phyloP scores from a whole-genome alignment of 2,797 vertebrate genomes.

The Bradypodion ventrale region DNA sequence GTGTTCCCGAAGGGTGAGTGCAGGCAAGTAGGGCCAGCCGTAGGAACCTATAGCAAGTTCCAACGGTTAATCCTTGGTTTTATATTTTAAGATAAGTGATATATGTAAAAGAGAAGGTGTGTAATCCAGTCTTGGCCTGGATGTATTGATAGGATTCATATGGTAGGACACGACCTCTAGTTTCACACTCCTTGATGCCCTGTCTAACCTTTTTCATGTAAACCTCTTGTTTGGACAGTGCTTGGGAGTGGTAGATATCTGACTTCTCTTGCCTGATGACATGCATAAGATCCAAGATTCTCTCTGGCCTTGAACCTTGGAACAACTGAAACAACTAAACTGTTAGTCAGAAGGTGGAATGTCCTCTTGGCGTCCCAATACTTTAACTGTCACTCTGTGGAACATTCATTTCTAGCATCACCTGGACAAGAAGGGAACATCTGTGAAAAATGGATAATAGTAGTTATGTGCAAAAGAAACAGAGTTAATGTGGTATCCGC shows the following conservation, averaged over 20 bases:
- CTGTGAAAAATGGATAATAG: not conserved
- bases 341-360: not conserved
- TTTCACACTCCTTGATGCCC: not conserved
- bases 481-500: too few relatives aligned
- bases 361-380: not conserved
- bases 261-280: not conserved
- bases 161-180: not conserved
- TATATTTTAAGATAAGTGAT: too few relatives aligned
- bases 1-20: too few relatives aligned
- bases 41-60: too few relatives aligned
- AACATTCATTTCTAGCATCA: not conserved
- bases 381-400: not conserved
- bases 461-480: not conserved
- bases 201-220: not conserved
- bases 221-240: not conserved
- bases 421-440: not conserved
- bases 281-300: not conserved
- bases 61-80: too few relatives aligned
- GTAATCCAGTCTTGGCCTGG: not conserved
- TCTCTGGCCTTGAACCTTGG: not conserved
- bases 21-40: too few relatives aligned
- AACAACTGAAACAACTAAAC: not conserved
- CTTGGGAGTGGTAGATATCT: not conserved
- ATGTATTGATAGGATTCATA: not conserved
- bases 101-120: not conserved